These are phyloP conservation scores for Troides oblongomaculatus DNA, from an alignment of 2,888 invertebrate genomes.

Conservation along the genomic window DNA sequence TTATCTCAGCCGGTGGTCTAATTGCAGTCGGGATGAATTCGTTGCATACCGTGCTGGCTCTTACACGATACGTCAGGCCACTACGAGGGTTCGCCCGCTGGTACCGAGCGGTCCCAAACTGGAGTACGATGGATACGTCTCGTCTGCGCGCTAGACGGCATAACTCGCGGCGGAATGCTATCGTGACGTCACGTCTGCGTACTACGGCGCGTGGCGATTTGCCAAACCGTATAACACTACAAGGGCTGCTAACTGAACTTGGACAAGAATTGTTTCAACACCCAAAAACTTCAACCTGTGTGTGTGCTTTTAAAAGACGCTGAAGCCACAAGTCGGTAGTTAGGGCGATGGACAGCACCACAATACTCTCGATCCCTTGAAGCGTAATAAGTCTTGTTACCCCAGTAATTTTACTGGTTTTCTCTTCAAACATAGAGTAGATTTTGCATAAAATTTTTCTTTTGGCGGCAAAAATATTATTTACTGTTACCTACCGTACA, in stretches of 20 bases:
- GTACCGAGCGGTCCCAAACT: conserved; percentile 18
- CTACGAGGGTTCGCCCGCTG: conserved; percentile 11
- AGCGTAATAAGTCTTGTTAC: too few relatives aligned
- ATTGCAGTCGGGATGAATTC: conserved; percentile 13
- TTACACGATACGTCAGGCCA: conserved; percentile 10
- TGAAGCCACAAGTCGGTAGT: too few relatives aligned
- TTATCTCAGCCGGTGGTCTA: conserved; percentile 23
- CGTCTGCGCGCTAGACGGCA: conserved; percentile 28
- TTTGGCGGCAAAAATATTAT: too few relatives aligned
- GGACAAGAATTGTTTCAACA: not conserved
- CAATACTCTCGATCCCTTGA: too few relatives aligned
- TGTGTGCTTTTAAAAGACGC: too few relatives aligned
- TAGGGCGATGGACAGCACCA: too few relatives aligned
- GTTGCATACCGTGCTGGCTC: conserved; percentile 11
- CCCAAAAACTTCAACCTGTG: too few relatives aligned
- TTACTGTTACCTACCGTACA: too few relatives aligned
- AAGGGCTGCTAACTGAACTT: conserved; percentile 31
- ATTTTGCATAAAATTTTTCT: too few relatives aligned
- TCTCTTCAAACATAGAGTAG: too few relatives aligned
- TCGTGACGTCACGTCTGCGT: conserved; percentile 56
- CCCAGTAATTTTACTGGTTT: too few relatives aligned
- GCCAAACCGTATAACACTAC: conserved; percentile 39
- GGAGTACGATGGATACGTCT: conserved; percentile 24
- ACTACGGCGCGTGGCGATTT: conserved; percentile 42
- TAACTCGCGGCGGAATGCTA: conserved; percentile 41